phyloP scores from a whole-genome alignment of 2,113 vertebrate species.

The Camelus bactrianus region DNA sequence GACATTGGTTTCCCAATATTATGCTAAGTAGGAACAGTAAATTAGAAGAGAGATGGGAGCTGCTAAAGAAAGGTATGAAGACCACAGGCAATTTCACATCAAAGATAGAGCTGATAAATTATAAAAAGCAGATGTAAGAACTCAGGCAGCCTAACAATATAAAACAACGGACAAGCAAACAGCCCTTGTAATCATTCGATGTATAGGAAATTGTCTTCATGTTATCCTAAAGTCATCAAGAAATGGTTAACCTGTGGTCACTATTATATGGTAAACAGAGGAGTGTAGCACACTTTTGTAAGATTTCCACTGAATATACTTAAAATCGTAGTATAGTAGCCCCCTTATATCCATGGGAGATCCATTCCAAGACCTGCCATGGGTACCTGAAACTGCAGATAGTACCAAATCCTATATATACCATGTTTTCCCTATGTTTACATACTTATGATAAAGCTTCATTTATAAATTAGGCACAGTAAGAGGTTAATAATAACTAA shows the following conservation, averaged over 20 bases:
- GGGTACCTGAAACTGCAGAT: neutral
- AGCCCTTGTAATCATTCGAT: neutral
- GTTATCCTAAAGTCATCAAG: neutral
- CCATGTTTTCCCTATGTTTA: neutral
- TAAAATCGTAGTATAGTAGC: conserved; percentile 6
- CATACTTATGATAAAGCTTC: neutral
- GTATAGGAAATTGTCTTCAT: neutral
- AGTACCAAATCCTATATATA: neutral
- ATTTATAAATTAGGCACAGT: neutral
- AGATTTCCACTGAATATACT: neutral
- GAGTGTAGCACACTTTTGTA: neutral
- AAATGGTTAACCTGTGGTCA: neutral
- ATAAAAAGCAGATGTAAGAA: conserved; percentile 10
- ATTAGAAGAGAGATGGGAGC: neutral
- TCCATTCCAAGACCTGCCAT: neutral
- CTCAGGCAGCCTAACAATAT: neutral
- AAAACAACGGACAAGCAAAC: neutral
- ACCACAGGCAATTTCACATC: neutral
- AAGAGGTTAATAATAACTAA: neutral
- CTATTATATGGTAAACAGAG: neutral
- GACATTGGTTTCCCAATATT: neutral
- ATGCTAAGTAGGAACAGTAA: neutral
- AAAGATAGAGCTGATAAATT: neutral
- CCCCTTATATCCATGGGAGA: neutral
- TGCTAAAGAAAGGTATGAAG: neutral